Conservation (phyloP, 2,888 invertebrate species). For the Leptinotarsa rubiginosa region DNA sequence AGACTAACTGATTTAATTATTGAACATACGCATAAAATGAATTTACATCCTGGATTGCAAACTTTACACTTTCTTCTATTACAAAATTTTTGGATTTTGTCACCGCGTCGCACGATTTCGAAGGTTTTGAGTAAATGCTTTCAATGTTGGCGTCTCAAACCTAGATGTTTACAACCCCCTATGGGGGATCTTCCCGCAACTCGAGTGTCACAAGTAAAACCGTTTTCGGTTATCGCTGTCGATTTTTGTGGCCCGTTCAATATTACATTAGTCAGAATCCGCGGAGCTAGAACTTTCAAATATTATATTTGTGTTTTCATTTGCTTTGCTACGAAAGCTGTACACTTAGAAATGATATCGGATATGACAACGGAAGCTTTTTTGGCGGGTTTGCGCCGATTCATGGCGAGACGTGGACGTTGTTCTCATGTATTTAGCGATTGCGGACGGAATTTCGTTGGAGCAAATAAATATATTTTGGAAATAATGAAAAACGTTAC, state of each 20-base stretch:
- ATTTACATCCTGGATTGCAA: conserved; percentile 20
- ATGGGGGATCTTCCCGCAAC: conserved; percentile 36
- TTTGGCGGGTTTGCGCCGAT: conserved; percentile 9
- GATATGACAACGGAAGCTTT: conserved; percentile 35
- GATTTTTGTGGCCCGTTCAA: conserved; percentile 35
- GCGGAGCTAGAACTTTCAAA: conserved; percentile 28
- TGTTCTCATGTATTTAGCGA: too few species aligned
- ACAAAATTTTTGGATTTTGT: conserved; percentile 33
- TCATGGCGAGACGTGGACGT: too few species aligned
- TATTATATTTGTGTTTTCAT: conserved; percentile 35
- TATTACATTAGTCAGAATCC: conserved; percentile 22
- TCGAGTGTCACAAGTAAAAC: conserved; percentile 28
- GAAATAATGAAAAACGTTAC: conserved; percentile 19
- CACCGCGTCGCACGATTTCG: conserved; percentile 22
- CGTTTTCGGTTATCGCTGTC: conserved; percentile 26
- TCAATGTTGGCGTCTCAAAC: conserved; percentile 25
- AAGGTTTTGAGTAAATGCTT: conserved; percentile 17
- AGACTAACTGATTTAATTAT: conserved; percentile 19
- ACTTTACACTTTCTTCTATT: conserved; percentile 26
- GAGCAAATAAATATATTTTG: conserved; percentile 34
- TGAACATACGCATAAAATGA: conserved; percentile 3
- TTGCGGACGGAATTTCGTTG: conserved; percentile 41
- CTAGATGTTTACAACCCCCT: background rate
- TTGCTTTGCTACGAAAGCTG: conserved; percentile 37
- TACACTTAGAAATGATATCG: conserved; percentile 35